A percentile compares a stretch with the other conserved stretches of the same genome.
These are phyloP conservation scores for Grammomys surdaster DNA, from an alignment of 2,113 vertebrate species.

Conservation along the genomic window DNA sequence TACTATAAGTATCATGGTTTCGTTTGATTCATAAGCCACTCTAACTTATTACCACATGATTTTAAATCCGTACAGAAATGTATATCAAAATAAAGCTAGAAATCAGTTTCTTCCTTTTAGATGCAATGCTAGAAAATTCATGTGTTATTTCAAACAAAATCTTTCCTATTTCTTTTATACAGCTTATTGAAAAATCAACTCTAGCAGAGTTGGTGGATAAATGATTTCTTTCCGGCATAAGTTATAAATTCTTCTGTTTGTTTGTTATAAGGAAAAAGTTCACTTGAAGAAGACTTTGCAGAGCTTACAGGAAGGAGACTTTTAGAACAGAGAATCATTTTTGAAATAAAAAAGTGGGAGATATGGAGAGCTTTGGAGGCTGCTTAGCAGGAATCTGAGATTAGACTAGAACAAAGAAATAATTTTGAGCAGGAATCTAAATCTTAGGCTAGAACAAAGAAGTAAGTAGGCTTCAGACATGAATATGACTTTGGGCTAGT, in stretches of 20 bases:
- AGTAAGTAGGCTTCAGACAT: too few relatives aligned
- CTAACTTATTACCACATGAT: not conserved
- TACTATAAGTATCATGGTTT: not conserved
- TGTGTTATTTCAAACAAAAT: not conserved
- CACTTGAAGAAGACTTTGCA: not conserved
- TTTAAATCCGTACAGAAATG: not conserved
- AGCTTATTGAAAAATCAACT: not conserved
- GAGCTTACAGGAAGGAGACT: not conserved
- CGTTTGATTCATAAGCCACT: not conserved
- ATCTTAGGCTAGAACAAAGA: too few relatives aligned
- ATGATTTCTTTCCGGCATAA: not conserved
- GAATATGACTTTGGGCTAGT: too few relatives aligned
- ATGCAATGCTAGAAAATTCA: constrained; percentile 34
- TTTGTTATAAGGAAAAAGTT: not conserved
- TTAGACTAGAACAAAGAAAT: too few relatives aligned
- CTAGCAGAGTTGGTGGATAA: not conserved
- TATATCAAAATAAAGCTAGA: not conserved
- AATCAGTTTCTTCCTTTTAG: not conserved
- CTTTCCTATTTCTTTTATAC: not conserved
- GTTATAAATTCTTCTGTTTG: not conserved
- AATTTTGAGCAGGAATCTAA: too few relatives aligned
- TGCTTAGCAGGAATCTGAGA: too few relatives aligned
- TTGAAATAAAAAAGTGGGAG: too few relatives aligned
- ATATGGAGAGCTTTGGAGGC: too few relatives aligned
- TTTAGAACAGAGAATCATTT: not conserved